Base-by-base conservation (phyloP, 2,113 vertebrate species). In the Ochotona princeps region DNA sequence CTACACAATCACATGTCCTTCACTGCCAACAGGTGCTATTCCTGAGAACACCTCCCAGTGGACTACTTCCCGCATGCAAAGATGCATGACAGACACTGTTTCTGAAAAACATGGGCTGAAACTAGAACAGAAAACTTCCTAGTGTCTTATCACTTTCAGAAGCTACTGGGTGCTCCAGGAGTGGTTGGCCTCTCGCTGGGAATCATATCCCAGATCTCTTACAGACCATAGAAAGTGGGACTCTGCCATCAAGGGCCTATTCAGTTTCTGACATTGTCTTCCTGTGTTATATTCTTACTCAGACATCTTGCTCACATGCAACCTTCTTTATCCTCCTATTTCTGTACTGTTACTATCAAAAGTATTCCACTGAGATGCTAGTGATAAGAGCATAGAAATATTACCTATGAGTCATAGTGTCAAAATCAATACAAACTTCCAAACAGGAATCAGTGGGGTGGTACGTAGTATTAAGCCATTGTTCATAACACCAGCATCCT, bases 371-470 rank as follows among this genome's bases (percentile, higher is more conserved):
- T 82, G 32, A 82, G 84, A 93, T n/a, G 30, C 12, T 87, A 2
- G 60, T 60, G 65, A 17, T 74, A 78, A 87, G 93, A 44, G 25
- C n/a, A 70, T 49, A 28, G 51, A 76, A 83, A 91, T 44, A 90
- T 60, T 72, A 74, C 26, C 75, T 86, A 82, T 44, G 35, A 75
- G 32, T 20, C 44, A 51, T 28, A 70, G 14, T 65, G 44, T 63
- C 57, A 72, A 26, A 89, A 87, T 66, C 83, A 84, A 92, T 82
- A 66, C 69, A 75, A 83, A 44, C 17, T 72, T 66, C 44, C 92
- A 83, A 84, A 15, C 18, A 57, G 13, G 54, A 17, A 17, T 57
- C 54, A 12, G 12, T 15, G 18, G 14, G 14, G 54, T 57, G 54
- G 54, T 44, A 44, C 38, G 6, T 44, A 44, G 38, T 44, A 44